Percentiles rank a stretch among this genome's conserved stretches.
Conservation (phyloP, 2,797 vertebrate species). For the Sebastes hubbsi region DNA sequence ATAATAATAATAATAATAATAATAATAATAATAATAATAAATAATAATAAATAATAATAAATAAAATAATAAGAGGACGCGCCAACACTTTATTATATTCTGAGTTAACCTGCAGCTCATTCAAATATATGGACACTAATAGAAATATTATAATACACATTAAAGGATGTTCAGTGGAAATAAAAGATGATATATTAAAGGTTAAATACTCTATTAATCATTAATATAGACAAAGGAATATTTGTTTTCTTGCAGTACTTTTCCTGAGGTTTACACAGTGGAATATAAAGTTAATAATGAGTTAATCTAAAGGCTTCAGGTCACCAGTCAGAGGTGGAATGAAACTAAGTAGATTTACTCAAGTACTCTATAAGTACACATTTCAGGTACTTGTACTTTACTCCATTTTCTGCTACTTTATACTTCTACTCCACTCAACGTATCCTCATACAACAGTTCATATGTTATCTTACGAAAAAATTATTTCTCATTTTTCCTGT, state of each 20-base stretch:
- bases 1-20: no score
- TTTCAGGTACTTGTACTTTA: neutral
- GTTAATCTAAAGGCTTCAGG: neutral
- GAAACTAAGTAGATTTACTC: neutral
- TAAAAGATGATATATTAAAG: no score
- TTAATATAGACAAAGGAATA: neutral
- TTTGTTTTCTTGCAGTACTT: neutral
- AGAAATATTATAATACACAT: neutral
- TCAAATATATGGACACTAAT: neutral
- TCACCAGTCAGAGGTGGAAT: neutral
- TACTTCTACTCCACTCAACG: neutral
- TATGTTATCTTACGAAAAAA: no score
- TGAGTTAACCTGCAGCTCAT: neutral
- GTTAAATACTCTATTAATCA: neutral
- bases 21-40: no score
- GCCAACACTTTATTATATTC: neutral
- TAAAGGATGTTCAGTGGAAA: neutral
- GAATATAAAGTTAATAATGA: neutral
- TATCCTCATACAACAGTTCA: no score
- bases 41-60: no score
- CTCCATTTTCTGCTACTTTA: neutral
- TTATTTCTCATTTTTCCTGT: no score
- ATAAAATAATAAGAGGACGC: neutral
- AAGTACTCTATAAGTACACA: neutral
- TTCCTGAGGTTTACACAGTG: neutral